Conservation (phyloP, 2,797 vertebrate genomes). For the Myotis myotis region DNA sequence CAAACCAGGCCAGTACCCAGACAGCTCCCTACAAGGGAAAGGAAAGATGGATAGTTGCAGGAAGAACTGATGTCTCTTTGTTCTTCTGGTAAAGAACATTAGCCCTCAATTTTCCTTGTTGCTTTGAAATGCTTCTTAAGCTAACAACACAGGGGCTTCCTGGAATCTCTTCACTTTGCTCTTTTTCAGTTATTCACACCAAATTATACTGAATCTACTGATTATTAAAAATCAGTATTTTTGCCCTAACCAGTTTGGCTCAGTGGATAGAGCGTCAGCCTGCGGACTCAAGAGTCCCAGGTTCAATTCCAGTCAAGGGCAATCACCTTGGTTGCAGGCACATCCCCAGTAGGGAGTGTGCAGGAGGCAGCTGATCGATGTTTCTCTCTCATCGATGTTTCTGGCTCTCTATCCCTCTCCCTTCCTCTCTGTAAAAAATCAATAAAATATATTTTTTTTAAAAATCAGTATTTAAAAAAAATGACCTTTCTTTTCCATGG, state of each 20-base stretch:
- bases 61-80: background rate
- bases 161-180: background rate
- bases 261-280: too few relatives aligned
- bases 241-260: background rate
- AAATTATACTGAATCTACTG: background rate
- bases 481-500: constrained; percentile 15
- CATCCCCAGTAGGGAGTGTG: too few relatives aligned
- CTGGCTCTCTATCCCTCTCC: too few relatives aligned
- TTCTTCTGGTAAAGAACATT: background rate
- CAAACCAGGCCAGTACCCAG: background rate
- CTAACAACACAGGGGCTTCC: background rate
- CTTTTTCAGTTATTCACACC: constrained; percentile 25
- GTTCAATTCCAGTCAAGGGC: too few relatives aligned
- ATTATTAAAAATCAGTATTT: constrained; percentile 25
- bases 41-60: background rate
- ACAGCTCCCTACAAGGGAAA: background rate
- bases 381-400: too few relatives aligned
- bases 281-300: too few relatives aligned
- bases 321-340: too few relatives aligned
- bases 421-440: too few relatives aligned
- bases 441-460: too few relatives aligned
- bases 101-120: background rate
- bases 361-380: too few relatives aligned
- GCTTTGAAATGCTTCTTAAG: constrained; percentile 43
- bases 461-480: constrained; percentile 1